These are phyloP conservation scores for Ochropleura leucogaster DNA, from an alignment of 2,888 invertebrate genomes.

Conservation along the genomic window DNA sequence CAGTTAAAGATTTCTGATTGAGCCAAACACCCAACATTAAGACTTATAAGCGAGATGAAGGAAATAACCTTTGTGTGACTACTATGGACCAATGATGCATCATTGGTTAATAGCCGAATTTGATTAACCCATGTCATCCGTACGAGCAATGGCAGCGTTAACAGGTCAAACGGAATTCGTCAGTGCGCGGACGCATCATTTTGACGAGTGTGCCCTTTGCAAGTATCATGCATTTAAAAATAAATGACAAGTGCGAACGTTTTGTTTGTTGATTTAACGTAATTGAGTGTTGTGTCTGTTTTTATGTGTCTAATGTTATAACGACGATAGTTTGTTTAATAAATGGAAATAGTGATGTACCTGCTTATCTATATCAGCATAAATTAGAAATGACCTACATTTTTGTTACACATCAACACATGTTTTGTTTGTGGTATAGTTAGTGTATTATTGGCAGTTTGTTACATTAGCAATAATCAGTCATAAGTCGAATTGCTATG, in stretches of 20 bases:
- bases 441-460: slow-evolving; percentile 3
- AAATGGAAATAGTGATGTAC: background rate
- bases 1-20: background rate
- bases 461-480: slow-evolving; percentile 39
- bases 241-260: slow-evolving; percentile 24
- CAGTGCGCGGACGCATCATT: slow-evolving; percentile 63
- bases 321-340: no score
- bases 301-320: slow-evolving; percentile 25
- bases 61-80: slow-evolving; percentile 59
- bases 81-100: slow-evolving; percentile 70
- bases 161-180: slow-evolving; percentile 71
- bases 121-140: slow-evolving; percentile 65
- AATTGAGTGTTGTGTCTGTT: slow-evolving; percentile 21
- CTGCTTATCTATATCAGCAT: background rate
- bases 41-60: slow-evolving; percentile 45
- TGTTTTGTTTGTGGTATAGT: slow-evolving; percentile 1
- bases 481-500: background rate
- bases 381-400: background rate
- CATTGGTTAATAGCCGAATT: slow-evolving; percentile 66
- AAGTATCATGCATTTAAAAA: slow-evolving; percentile 36
- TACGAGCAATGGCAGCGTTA: slow-evolving; percentile 63
- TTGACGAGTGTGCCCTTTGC: slow-evolving; percentile 44
- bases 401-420: background rate
- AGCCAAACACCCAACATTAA: background rate
- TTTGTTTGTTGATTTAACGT: slow-evolving; percentile 29